Percentiles rank a stretch among this genome's conserved stretches.
Evolutionary conservation across 2,797 vertebrate genomes (phyloP).

Genomic region (Rhinella marina): DNA sequence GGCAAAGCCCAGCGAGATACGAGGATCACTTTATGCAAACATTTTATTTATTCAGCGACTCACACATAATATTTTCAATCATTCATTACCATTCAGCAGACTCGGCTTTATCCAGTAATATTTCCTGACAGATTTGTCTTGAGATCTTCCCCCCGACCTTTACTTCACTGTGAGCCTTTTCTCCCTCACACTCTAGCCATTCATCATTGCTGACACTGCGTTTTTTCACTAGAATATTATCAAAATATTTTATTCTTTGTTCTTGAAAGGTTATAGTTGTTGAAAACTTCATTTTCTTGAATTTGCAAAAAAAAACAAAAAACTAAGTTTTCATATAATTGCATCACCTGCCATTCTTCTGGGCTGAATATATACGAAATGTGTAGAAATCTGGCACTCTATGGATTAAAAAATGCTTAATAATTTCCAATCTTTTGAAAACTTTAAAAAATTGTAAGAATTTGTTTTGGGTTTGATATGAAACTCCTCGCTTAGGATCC

Average conservation of each 20-base stretch:
- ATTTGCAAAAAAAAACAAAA: background rate
- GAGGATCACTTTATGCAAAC: background rate
- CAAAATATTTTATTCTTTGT: conserved; percentile 30
- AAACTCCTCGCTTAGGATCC: background rate
- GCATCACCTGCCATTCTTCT: background rate
- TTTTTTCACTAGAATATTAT: conserved; percentile 44
- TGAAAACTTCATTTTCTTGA: conserved; percentile 25
- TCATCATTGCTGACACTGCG: conserved; percentile 39
- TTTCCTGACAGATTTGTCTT: conserved; percentile 51
- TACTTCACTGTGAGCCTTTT: conserved; percentile 35
- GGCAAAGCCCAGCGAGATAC: too few species aligned
- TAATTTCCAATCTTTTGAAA: background rate
- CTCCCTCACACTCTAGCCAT: background rate
- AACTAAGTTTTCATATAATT: background rate
- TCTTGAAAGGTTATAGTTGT: conserved; percentile 49
- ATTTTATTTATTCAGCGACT: conserved; percentile 8
- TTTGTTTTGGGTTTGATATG: background rate
- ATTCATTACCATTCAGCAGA: background rate
- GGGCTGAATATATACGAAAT: background rate
- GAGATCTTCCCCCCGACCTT: conserved; percentile 38
- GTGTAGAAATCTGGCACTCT: background rate
- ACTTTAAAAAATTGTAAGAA: background rate
- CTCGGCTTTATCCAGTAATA: background rate
- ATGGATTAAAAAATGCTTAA: background rate
- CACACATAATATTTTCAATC: background rate